A percentile compares a stretch with the other conserved stretches of the same genome.
phyloP scores from a whole-genome alignment of 2,113 vertebrate species.

The Numida meleagris region DNA sequence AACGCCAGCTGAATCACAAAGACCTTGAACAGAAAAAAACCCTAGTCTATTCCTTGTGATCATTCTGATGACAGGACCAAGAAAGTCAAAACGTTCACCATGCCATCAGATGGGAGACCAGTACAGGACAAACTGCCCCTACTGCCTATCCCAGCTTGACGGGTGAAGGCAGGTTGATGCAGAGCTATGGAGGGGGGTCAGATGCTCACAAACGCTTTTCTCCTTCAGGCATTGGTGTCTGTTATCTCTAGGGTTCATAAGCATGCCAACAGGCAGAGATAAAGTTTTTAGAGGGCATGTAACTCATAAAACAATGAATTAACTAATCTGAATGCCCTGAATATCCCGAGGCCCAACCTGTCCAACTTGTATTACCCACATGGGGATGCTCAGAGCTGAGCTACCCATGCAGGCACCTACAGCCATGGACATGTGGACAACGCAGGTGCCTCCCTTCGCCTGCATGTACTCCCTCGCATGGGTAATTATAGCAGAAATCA shows the following conservation, averaged over 20 bases:
- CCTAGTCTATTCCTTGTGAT: not conserved
- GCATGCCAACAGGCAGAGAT: not conserved
- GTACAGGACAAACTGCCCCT: not conserved
- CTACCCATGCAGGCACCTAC: not conserved
- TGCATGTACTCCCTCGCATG: not conserved
- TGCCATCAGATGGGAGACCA: not conserved
- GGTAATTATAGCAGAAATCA: not conserved
- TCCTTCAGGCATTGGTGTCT: not conserved
- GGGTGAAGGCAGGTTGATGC: not conserved
- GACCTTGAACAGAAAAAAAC: not conserved
- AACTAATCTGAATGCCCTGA: not conserved
- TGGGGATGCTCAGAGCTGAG: not conserved
- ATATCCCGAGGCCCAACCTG: not conserved
- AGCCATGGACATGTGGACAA: not conserved
- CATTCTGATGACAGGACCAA: not conserved
- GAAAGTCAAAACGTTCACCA: not conserved
- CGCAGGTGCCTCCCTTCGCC: not conserved
- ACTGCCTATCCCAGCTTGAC: fast-evolving
- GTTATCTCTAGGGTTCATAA: not conserved
- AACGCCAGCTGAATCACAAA: not conserved
- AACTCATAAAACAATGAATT: not conserved
- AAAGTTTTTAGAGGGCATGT: not conserved
- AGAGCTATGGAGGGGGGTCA: not conserved
- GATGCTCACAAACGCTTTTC: not conserved
- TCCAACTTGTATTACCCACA: fast-evolving